Evolutionary conservation across 2,113 vertebrate genomes (phyloP).

Genomic region (Pterocles burchelli): DNA sequence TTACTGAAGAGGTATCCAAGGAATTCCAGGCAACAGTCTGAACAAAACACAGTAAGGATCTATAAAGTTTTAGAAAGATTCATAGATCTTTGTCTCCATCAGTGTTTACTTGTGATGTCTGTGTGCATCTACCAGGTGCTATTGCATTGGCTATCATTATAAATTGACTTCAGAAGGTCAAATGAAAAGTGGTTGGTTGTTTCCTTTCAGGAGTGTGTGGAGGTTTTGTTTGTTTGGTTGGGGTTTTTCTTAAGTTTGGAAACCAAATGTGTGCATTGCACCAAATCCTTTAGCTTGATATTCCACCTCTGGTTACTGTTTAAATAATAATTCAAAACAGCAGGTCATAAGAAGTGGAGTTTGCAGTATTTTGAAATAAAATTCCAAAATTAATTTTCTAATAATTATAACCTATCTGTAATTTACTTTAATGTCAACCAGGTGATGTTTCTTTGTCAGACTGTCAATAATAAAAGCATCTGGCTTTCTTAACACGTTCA

Average conservation of each 20-base stretch:
- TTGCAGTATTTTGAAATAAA: neutral
- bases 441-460: neutral
- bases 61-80: neutral
- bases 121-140: neutral
- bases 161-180: neutral
- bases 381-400: neutral
- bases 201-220: neutral
- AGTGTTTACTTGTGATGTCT: neutral
- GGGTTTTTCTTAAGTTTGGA: neutral
- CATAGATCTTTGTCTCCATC: neutral
- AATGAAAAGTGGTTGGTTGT: neutral
- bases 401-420: neutral
- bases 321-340: neutral
- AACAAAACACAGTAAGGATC: neutral
- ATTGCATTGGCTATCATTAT: neutral
- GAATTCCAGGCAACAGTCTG: neutral
- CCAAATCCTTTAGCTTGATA: neutral
- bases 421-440: neutral
- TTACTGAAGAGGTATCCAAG: neutral
- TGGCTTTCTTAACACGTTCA: neutral
- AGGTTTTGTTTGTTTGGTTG: neutral
- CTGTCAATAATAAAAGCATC: neutral
- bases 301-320: neutral
- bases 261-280: neutral
- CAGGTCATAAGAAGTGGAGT: neutral